Conservation (phyloP, 2,797 vertebrate genomes). For the Botia almorhae region DNA sequence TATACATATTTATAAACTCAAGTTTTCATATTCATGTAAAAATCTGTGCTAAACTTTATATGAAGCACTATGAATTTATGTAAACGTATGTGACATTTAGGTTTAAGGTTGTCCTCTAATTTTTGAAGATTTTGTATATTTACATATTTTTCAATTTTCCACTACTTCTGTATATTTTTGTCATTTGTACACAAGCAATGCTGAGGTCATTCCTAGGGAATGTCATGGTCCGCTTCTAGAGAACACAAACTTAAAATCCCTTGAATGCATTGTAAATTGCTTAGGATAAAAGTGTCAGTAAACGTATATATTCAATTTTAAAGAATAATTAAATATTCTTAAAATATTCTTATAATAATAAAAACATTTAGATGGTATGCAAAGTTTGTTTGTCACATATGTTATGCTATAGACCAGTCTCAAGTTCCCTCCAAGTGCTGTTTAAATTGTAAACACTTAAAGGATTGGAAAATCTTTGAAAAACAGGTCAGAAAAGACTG, state of each 20-base stretch:
- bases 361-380: conserved; percentile 1
- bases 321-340: neutral
- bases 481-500: conserved; percentile 70
- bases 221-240: neutral
- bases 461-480: conserved; percentile 62
- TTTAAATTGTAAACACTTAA: conserved; percentile 44
- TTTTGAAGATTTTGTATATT: conserved; percentile 42
- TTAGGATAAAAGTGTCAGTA: neutral
- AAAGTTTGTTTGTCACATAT: neutral
- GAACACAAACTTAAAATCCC: neutral
- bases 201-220: no score
- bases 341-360: neutral
- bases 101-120: conserved; percentile 46
- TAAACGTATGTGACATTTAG: conserved; percentile 28
- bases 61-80: conserved; percentile 50
- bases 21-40: conserved; percentile 16
- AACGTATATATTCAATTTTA: neutral
- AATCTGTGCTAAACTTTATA: conserved; percentile 51
- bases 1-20: conserved; percentile 34
- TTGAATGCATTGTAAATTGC: neutral
- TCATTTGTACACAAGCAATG: no score
- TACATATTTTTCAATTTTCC: neutral
- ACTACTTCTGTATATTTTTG: no score
- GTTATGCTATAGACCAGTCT: conserved; percentile 45
- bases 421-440: conserved; percentile 11